phyloP scores from a whole-genome alignment of 2,888 invertebrate genomes.

The Athripsodes cinereus region DNA sequence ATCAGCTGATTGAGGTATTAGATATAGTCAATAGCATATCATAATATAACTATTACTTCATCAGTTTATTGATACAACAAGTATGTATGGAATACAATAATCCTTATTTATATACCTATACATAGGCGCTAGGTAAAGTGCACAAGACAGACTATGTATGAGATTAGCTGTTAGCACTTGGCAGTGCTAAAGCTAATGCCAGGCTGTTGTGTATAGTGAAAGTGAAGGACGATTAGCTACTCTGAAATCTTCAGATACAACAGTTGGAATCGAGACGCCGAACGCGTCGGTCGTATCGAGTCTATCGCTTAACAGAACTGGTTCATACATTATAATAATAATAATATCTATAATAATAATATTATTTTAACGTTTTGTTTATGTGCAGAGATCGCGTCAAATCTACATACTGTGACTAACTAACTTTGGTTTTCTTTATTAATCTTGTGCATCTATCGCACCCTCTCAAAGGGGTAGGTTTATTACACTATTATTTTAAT shows the following conservation, averaged over 20 bases:
- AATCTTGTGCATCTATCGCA: not conserved
- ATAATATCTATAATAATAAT: too few species aligned
- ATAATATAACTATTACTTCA: too few species aligned
- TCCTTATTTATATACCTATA: too few species aligned
- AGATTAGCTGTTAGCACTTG: too few species aligned
- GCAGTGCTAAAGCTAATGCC: not conserved
- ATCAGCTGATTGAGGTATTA: too few species aligned
- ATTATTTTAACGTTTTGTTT: not conserved
- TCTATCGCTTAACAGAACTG: not conserved
- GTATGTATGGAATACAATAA: too few species aligned
- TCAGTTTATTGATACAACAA: too few species aligned
- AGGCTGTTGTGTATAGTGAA: not conserved
- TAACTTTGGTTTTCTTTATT: not conserved
- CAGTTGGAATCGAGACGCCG: slow-evolving; percentile 12
- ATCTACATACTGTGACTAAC: not conserved
- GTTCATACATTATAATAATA: too few species aligned
- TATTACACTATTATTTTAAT: not conserved
- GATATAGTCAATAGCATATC: too few species aligned
- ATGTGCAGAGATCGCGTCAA: not conserved
- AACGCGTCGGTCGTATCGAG: slow-evolving; percentile 8
- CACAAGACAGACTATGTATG: too few species aligned
- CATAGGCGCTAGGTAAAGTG: too few species aligned
- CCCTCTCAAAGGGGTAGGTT: not conserved
- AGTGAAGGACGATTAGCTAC: not conserved
- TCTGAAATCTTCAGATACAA: not conserved